Evolutionary conservation across 2,797 vertebrate genomes (phyloP).

Genomic region (Champsocephalus gunnari): DNA sequence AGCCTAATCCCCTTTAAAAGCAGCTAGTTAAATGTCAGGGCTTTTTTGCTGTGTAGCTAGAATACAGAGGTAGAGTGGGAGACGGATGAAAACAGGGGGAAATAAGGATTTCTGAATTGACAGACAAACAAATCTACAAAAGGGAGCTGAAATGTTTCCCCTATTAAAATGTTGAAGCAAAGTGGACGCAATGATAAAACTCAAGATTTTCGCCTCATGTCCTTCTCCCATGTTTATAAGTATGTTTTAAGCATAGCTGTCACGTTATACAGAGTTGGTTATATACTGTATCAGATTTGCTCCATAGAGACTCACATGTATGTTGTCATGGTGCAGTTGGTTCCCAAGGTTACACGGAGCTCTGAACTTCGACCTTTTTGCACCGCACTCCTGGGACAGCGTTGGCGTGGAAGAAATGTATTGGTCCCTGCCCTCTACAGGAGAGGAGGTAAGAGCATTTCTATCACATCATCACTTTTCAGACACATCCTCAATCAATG

Average conservation of each 20-base stretch:
- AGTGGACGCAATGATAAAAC: neutral
- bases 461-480: constrained; percentile 59
- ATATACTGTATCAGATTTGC: neutral
- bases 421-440: constrained; percentile 41
- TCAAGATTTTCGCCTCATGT: neutral
- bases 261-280: neutral
- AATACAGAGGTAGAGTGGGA: constrained; percentile 20
- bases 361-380: constrained; percentile 34
- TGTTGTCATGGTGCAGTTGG: constrained; percentile 14
- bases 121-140: neutral
- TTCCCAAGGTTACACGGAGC: constrained; percentile 24
- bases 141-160: neutral
- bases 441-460: constrained; percentile 19
- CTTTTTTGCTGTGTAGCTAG: constrained; percentile 21
- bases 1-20: constrained; percentile 33
- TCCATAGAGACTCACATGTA: constrained; percentile 52
- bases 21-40: constrained; percentile 42
- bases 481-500: constrained; percentile 42
- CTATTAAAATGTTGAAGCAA: neutral
- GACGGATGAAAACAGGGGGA: neutral
- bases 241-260: neutral
- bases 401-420: constrained; percentile 2
- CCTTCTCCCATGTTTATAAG: neutral
- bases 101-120: constrained; percentile 11
- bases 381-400: constrained; percentile 10